Evolutionary conservation across 2,888 invertebrate species (phyloP).

Genomic region (Eudasyphora cyanicolor): DNA sequence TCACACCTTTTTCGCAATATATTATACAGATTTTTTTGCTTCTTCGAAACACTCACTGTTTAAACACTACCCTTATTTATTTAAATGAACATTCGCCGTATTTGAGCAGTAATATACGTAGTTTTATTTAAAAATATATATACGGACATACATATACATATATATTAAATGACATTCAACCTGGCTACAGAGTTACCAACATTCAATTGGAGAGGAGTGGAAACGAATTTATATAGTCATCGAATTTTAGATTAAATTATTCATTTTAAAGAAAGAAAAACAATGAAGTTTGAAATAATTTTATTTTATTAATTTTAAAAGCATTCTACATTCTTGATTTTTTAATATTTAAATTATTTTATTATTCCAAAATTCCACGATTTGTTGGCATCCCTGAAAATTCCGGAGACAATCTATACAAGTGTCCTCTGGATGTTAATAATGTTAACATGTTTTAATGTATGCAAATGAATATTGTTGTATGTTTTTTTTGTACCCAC

Average conservation of each 20-base stretch:
- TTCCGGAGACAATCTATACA: background rate
- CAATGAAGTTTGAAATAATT: too few species aligned
- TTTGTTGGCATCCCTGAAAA: too few species aligned
- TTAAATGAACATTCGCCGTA: background rate
- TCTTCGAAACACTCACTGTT: background rate
- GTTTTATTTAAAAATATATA: constrained; percentile 34
- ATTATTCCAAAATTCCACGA: too few species aligned
- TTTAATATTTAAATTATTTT: too few species aligned
- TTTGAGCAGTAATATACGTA: background rate
- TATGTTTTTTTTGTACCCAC: constrained; percentile 12
- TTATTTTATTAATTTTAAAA: too few species aligned
- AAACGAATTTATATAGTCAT: too few species aligned
- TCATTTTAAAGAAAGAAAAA: too few species aligned
- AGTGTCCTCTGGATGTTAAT: constrained; percentile 18
- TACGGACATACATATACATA: background rate
- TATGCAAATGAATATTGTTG: constrained; percentile 40
- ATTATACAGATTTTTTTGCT: background rate
- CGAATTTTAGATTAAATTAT: too few species aligned
- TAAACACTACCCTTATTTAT: background rate
- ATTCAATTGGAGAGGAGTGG: background rate
- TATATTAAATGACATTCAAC: background rate
- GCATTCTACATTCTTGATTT: too few species aligned
- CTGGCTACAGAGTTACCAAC: background rate
- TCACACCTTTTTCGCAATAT: constrained; percentile 20
- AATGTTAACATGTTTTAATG: constrained; percentile 42